Evolutionary conservation across 1,140 invertebrate genomes (phyloP).

Genomic region (Sipha flava): DNA sequence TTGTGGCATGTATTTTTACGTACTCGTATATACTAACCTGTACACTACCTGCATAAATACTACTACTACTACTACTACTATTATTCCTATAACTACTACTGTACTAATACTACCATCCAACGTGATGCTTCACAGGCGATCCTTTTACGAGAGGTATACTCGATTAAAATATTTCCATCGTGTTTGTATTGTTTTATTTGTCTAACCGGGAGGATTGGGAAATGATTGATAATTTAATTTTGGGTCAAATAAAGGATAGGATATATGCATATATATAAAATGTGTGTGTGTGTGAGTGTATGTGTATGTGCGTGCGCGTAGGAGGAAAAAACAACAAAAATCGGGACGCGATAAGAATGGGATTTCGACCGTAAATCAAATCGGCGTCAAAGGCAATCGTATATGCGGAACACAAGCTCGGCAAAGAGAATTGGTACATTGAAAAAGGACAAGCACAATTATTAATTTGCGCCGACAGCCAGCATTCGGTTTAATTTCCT

Average conservation of each 20-base stretch:
- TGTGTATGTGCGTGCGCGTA: background rate
- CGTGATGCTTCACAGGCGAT: no score
- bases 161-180: conserved; percentile 10
- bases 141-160: background rate
- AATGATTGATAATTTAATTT: conserved; percentile 28
- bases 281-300: background rate
- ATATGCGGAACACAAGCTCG: conserved; percentile 1
- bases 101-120: no score
- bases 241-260: background rate
- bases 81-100: no score
- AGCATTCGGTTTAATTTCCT: conserved; percentile 24
- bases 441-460: conserved; percentile 5
- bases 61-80: no score
- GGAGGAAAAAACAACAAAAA: background rate
- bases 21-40: no score
- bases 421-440: background rate
- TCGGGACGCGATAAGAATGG: background rate
- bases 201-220: background rate
- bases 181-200: conserved; percentile 21
- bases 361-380: conserved; percentile 24
- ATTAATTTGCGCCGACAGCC: conserved; percentile 16
- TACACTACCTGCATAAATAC: no score
- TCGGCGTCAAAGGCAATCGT: conserved; percentile 23
- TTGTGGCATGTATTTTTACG: no score
- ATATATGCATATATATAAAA: background rate